A percentile compares a stretch with the other conserved stretches of the same genome.
These are phyloP conservation scores for Drosophila parthenogenetica DNA, from an alignment of 2,888 invertebrate genomes.

Conservation along the genomic window DNA sequence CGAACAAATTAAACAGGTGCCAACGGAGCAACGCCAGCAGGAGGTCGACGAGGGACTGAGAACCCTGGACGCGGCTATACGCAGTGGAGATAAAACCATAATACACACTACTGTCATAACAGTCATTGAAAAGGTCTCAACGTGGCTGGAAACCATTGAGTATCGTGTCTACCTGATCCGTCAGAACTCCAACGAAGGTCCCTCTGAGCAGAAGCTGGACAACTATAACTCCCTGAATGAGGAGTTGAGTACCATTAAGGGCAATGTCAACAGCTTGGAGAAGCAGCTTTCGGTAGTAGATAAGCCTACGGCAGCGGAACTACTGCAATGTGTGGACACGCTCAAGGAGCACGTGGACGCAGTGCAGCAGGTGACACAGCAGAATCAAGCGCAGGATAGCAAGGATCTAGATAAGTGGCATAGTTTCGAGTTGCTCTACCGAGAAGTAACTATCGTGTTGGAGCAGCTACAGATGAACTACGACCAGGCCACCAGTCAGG, in stretches of 20 bases:
- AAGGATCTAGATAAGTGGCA: constrained; percentile 90
- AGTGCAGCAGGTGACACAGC: constrained; percentile 89
- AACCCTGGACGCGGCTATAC: constrained; percentile 86
- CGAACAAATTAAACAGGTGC: constrained; percentile 86
- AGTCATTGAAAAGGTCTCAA: constrained; percentile 92
- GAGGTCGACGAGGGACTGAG: constrained; percentile 86
- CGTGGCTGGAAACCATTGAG: constrained; percentile 94
- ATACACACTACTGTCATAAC: constrained; percentile 90
- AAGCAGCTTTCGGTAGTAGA: constrained; percentile 86
- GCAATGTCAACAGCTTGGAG: constrained; percentile 88
- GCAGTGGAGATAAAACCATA: constrained; percentile 86
- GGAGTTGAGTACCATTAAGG: constrained; percentile 89
- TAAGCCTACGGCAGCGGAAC: constrained; percentile 83
- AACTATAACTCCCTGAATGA: constrained; percentile 88
- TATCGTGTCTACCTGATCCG: constrained; percentile 89
- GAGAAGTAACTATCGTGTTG: constrained; percentile 83
- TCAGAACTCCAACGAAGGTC: constrained; percentile 87
- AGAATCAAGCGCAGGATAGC: constrained; percentile 87
- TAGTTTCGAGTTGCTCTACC: constrained; percentile 88
- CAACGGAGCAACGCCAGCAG: constrained; percentile 86
- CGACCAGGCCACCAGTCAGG: constrained; percentile 84
- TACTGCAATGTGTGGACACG: constrained; percentile 87
- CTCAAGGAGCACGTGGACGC: constrained; percentile 89
- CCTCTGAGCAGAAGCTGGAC: constrained; percentile 87
- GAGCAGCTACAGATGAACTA: constrained; percentile 80